Conservation (phyloP, 2,888 invertebrate genomes). For the Caenorhabditis sp. region DNA sequence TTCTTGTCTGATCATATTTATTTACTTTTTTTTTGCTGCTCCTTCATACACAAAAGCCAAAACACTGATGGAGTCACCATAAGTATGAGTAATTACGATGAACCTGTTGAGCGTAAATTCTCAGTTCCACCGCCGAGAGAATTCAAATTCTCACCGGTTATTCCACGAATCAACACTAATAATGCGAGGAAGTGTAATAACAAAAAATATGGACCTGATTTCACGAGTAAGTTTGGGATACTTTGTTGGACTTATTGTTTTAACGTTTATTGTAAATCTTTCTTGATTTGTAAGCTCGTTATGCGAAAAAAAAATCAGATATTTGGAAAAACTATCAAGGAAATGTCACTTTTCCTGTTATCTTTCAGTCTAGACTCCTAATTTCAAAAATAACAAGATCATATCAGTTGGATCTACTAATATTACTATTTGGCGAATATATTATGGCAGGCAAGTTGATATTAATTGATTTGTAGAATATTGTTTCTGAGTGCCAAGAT, state of each 20-base stretch:
- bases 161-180: conserved; percentile 32
- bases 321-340: no score
- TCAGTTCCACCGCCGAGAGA: conserved; percentile 45
- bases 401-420: no score
- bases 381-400: no score
- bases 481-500: no score
- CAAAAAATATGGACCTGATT: conserved; percentile 6
- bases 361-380: no score
- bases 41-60: background rate
- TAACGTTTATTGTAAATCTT: no score
- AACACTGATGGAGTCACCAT: background rate
- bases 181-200: conserved; percentile 14
- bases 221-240: conserved; percentile 19
- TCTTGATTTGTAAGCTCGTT: no score
- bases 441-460: no score
- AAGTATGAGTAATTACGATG: conserved; percentile 13
- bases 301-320: no score
- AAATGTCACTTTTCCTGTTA: no score
- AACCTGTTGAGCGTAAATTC: conserved; percentile 41
- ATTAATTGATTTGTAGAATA: no score
- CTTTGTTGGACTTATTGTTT: background rate
- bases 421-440: no score
- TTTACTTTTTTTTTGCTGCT: background rate
- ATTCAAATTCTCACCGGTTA: conserved; percentile 46
- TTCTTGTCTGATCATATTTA: background rate